These are phyloP conservation scores for Drosophila limbata DNA, from an alignment of 2,888 invertebrate genomes.

Conservation along the genomic window DNA sequence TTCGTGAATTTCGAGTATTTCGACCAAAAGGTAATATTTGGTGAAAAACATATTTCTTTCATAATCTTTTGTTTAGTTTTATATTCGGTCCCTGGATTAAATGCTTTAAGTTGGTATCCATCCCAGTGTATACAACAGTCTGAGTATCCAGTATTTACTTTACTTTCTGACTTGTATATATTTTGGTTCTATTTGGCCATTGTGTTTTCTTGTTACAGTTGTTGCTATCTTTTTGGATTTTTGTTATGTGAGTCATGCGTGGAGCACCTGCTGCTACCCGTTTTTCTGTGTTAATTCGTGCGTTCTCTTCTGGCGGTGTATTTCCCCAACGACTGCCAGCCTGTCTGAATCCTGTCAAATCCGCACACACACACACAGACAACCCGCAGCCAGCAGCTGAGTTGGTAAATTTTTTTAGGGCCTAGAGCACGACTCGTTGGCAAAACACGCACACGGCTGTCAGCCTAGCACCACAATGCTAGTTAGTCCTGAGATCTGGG, in stretches of 20 bases:
- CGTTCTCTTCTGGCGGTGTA: conserved; percentile 56
- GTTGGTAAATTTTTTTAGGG: conserved; percentile 55
- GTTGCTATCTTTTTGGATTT: conserved; percentile 34
- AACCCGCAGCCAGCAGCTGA: conserved; percentile 39
- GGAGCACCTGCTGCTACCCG: conserved; percentile 69
- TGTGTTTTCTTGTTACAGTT: conserved; percentile 33
- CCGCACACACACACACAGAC: conserved; percentile 46
- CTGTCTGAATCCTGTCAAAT: conserved; percentile 65
- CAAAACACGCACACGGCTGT: conserved; percentile 45
- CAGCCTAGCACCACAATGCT: conserved; percentile 35
- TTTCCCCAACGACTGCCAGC: conserved; percentile 35
- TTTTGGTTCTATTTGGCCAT: conserved; percentile 25
- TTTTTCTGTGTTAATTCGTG: conserved; percentile 72
- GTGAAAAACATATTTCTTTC: too few species aligned
- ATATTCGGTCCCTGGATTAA: neutral
- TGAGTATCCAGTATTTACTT: conserved; percentile 12
- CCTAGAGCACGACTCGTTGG: conserved; percentile 60
- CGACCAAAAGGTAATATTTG: too few species aligned
- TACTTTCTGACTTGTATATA: conserved; percentile 21
- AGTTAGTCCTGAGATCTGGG: conserved; percentile 38
- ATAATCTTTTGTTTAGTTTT: neutral
- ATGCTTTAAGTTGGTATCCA: conserved; percentile 2
- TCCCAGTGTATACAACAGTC: conserved; percentile 4
- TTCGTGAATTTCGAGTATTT: too few species aligned
- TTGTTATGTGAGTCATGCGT: conserved; percentile 70